Percentiles rank a stretch among this genome's conserved stretches.
Evolutionary conservation across 1,140 invertebrate genomes (phyloP).

Genomic region (Adelges cooleyi): DNA sequence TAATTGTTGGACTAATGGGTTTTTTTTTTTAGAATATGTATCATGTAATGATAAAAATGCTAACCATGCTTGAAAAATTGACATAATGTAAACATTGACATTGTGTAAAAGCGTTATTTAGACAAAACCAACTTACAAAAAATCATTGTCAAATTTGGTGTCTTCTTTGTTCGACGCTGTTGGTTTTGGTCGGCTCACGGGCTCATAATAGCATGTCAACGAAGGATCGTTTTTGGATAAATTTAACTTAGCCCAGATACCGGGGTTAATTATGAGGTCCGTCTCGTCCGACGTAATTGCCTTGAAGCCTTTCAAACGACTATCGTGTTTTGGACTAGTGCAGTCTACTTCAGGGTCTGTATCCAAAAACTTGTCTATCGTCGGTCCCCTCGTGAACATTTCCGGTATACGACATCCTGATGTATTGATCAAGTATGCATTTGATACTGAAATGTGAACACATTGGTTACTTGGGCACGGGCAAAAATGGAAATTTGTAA

Average conservation of each 20-base stretch:
- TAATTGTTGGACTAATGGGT: too few species aligned
- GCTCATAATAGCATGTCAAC: slow-evolving; percentile 27
- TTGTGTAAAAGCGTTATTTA: too few species aligned
- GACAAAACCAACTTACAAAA: too few species aligned
- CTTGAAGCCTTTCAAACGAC: not conserved
- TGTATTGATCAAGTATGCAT: slow-evolving; percentile 1
- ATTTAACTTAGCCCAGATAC: slow-evolving; percentile 27
- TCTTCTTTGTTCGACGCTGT: too few species aligned
- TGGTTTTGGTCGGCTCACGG: not conserved
- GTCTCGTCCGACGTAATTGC: slow-evolving; percentile 33
- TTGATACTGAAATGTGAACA: too few species aligned
- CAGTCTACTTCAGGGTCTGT: slow-evolving; percentile 27
- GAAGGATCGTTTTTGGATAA: slow-evolving; percentile 27
- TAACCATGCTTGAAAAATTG: too few species aligned
- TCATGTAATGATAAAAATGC: too few species aligned
- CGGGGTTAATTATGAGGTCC: slow-evolving; percentile 30
- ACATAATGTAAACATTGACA: too few species aligned
- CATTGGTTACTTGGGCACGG: too few species aligned
- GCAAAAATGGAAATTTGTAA: too few species aligned
- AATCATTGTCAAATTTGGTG: too few species aligned
- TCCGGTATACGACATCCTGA: slow-evolving; percentile 66
- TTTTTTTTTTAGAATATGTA: too few species aligned
- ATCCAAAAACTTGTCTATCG: slow-evolving; percentile 22
- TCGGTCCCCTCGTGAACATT: slow-evolving; percentile 54
- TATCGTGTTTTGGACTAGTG: not conserved